phyloP scores from a whole-genome alignment of 2,113 vertebrate species.

The Nothocercus julius region DNA sequence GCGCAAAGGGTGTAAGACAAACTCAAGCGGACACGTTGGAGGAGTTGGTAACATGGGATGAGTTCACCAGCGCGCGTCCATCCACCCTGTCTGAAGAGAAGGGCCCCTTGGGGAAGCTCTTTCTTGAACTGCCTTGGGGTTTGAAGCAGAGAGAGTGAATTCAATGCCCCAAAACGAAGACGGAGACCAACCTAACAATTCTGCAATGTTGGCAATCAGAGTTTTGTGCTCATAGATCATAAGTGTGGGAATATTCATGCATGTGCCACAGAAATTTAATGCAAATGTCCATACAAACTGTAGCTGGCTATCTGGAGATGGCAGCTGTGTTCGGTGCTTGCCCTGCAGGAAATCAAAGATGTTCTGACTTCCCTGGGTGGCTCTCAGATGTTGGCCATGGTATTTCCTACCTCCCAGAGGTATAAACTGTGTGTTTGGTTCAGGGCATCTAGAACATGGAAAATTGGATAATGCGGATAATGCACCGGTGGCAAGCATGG shows the following conservation, averaged over 20 bases:
- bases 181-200: not conserved
- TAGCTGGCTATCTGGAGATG: not conserved
- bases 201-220: too few species aligned
- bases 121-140: not conserved
- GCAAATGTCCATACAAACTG: not conserved
- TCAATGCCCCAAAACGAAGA: not conserved
- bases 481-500: too few species aligned
- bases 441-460: not conserved
- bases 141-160: not conserved
- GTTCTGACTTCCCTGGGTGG: not conserved
- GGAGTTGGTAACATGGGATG: too few species aligned
- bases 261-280: not conserved
- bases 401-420: not conserved
- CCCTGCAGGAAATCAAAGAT: not conserved
- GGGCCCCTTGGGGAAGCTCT: too few species aligned
- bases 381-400: not conserved
- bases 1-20: too few species aligned
- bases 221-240: not conserved
- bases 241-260: not conserved
- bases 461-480: not conserved
- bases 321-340: not conserved
- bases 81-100: too few species aligned
- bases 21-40: too few species aligned
- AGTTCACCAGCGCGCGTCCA: too few species aligned
- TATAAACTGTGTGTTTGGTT: not conserved